Base-by-base conservation (phyloP, 2,113 vertebrate genomes). In the Xiphias gladius region DNA sequence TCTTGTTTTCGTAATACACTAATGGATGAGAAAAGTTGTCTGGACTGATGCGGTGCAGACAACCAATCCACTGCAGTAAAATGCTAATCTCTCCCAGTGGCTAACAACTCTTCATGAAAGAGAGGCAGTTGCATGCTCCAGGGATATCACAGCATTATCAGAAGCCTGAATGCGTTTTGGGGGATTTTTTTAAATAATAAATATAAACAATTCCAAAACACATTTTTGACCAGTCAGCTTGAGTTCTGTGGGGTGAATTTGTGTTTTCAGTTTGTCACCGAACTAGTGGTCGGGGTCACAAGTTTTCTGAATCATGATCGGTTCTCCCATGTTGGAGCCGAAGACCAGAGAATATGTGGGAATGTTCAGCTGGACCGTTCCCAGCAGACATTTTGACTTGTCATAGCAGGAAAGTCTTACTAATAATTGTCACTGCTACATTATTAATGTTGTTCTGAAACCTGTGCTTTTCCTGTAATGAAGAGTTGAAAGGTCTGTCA, bases 1-100 rank as follows among this genome's bases (percentile, higher is more conserved):
- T 94, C 93, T 95, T 91, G 91, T 93, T 94, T 92, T 91, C 88
- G 79, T 93, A 93, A 94, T 91, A 91, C 92, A 95, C 91, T 93
- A 93, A 94, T 95, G 93, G 93, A 95, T 93, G 93, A 93, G 89
- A 88, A 94, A 95, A 96, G 94, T 95, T 95, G 92, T 94, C 91
- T 90, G 93, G 91, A 92, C 93, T 93, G 94, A 94, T 94, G 92
- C 85, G 71, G 88, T 55, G 81, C 88, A 90, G 94, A 94, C 94
- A 93, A 93, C 91, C 92, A 93, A 93, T 93, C 88, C 92, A 91
- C 86, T 77, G 91, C 91, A 88, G 93, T 86, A 54, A 91, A 93
- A 92, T 91, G 83, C 84, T 94, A 93, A 94, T 94, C 93, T 93
- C 90, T 93, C 91, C 90, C 89, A 86, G 86, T 93, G 87, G 93